A percentile compares a stretch with the other conserved stretches of the same genome.
These are phyloP conservation scores for Drosophila kepulauana DNA, from an alignment of 1,140 invertebrate genomes.

Conservation along the genomic window DNA sequence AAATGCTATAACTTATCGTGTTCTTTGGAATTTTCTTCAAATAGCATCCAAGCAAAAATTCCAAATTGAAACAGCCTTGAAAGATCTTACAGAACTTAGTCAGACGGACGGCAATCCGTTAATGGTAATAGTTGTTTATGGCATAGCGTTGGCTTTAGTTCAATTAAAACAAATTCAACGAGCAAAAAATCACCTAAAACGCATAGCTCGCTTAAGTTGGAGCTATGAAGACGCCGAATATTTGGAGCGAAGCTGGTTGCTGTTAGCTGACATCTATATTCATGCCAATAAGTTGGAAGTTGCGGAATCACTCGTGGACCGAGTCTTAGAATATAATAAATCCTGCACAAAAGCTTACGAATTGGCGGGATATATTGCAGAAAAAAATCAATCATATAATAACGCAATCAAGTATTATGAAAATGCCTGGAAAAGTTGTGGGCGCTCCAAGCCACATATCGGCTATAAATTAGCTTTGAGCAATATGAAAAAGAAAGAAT, in stretches of 20 bases:
- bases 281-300: constrained; percentile 95
- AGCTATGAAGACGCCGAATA: constrained; percentile 98
- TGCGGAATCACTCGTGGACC: constrained; percentile 92
- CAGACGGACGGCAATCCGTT: constrained; percentile 89
- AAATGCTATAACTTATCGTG: constrained; percentile 88
- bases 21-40: constrained; percentile 93
- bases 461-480: constrained; percentile 97
- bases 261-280: constrained; percentile 96
- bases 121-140: constrained; percentile 95
- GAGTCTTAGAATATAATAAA: constrained; percentile 94
- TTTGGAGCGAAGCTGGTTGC: constrained; percentile 96
- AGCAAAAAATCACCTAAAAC: constrained; percentile 96
- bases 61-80: constrained; percentile 93
- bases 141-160: constrained; percentile 94
- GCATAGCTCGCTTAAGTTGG: constrained; percentile 95
- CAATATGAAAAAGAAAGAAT: constrained; percentile 95
- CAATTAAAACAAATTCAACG: constrained; percentile 95
- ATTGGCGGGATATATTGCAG: constrained; percentile 93
- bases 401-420: constrained; percentile 93
- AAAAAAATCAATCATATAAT: constrained; percentile 96
- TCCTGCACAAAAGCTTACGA: constrained; percentile 96
- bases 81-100: constrained; percentile 92
- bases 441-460: constrained; percentile 92
- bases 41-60: constrained; percentile 94
- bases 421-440: constrained; percentile 92